Conservation (phyloP, 2,113 vertebrate species). For the Halichoeres trimaculatus region DNA sequence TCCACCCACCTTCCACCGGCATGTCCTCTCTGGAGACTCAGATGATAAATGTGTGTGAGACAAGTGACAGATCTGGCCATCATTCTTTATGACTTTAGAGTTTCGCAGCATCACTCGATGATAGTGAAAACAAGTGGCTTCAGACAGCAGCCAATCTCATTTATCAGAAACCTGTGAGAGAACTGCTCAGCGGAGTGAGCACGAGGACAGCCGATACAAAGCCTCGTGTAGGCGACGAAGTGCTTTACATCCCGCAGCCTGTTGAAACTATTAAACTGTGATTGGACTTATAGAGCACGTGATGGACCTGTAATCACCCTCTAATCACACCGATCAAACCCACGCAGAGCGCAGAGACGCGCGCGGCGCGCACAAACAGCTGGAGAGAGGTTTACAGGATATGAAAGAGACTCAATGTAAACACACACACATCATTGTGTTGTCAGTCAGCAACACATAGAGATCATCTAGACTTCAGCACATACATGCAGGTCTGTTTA, state of each 20-base stretch:
- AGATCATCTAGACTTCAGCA: not conserved
- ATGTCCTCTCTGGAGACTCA: conserved; percentile 17
- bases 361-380: conserved; percentile 32
- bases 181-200: conserved; percentile 31
- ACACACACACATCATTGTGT: conserved; percentile 1
- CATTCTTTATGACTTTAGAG: conserved; percentile 49
- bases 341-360: conserved; percentile 51
- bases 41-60: conserved; percentile 37
- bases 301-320: conserved; percentile 64
- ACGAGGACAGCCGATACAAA: conserved; percentile 16
- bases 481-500: conserved; percentile 5
- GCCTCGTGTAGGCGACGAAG: conserved; percentile 37
- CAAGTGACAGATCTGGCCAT: conserved; percentile 56
- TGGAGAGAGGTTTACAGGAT: conserved; percentile 19
- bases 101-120: conserved; percentile 55
- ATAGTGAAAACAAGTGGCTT: conserved; percentile 40
- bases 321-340: conserved; percentile 57
- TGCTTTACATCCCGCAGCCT: conserved; percentile 44
- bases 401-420: conserved; percentile 21
- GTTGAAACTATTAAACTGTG: conserved; percentile 53
- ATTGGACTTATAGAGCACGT: conserved; percentile 51
- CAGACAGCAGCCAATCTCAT: conserved; percentile 51
- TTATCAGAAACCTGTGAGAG: conserved; percentile 44
- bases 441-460: conserved; percentile 31
- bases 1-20: conserved; percentile 9